Percentiles rank a stretch among this genome's conserved stretches.
Conservation (phyloP, 1,140 invertebrate species). For the Elysia chlorotica region DNA sequence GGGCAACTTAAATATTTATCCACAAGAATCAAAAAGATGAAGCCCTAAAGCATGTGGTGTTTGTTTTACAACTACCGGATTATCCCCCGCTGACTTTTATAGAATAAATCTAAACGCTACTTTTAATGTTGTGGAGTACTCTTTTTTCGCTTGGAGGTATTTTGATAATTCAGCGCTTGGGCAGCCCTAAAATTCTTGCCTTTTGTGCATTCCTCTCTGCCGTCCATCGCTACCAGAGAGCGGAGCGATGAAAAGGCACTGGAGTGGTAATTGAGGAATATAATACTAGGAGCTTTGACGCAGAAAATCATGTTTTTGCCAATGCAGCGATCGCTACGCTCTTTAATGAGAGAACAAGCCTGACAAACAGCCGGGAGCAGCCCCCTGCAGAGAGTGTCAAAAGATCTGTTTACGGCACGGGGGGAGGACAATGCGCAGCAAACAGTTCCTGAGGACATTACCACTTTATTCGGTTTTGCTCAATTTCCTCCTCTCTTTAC, state of each 20-base stretch:
- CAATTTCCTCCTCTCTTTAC: conserved; percentile 14
- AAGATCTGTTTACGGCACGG: background rate
- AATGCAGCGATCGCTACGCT: background rate
- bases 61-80: too few species aligned
- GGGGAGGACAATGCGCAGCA: background rate
- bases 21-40: too few species aligned
- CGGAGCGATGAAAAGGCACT: background rate
- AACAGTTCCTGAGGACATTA: background rate
- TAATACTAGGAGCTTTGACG: background rate
- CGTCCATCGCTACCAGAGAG: too few species aligned
- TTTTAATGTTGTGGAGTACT: too few species aligned
- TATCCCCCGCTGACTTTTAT: too few species aligned
- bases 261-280: background rate
- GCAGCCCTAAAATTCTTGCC: too few species aligned
- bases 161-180: too few species aligned
- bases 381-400: background rate
- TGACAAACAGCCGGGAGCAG: background rate
- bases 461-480: conserved; percentile 5
- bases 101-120: too few species aligned
- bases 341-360: conserved; percentile 14
- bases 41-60: too few species aligned
- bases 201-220: too few species aligned
- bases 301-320: conserved; percentile 12
- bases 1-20: too few species aligned
- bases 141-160: too few species aligned